Conservation (phyloP, 2,888 invertebrate genomes). For the Pollenia griseotomentosa region DNA sequence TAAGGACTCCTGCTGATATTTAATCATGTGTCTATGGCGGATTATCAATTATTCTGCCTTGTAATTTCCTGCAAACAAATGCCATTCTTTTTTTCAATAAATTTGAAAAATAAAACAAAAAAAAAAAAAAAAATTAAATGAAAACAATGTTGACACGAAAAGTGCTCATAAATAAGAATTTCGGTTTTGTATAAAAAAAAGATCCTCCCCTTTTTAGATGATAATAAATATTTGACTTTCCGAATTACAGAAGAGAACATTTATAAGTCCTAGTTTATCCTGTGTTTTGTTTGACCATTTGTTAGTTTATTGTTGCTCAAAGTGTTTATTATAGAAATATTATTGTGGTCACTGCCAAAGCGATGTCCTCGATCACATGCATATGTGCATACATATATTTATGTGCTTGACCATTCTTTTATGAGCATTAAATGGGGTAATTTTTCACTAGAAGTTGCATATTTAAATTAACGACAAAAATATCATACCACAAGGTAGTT, state of each 20-base stretch:
- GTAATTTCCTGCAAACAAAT: constrained; percentile 69
- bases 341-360: constrained; percentile 51
- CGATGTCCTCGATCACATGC: background rate
- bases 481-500: constrained; percentile 52
- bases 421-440: constrained; percentile 51
- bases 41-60: constrained; percentile 70
- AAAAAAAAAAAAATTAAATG: background rate
- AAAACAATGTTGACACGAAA: constrained; percentile 67
- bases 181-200: constrained; percentile 23
- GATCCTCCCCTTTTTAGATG: constrained; percentile 59
- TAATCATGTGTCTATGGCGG: constrained; percentile 64
- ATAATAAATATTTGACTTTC: constrained; percentile 64
- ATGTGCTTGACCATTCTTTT: constrained; percentile 1
- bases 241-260: constrained; percentile 22
- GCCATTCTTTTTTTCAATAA: constrained; percentile 46
- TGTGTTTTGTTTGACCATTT: constrained; percentile 63
- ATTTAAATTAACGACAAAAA: constrained; percentile 54
- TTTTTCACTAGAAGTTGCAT: constrained; percentile 42
- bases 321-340: constrained; percentile 57
- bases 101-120: background rate
- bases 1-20: constrained; percentile 65
- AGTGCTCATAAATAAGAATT: constrained; percentile 69
- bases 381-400: background rate
- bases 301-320: constrained; percentile 59
- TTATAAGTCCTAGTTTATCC: constrained; percentile 50